Conservation (phyloP, 2,113 vertebrate species). For the Meriones unguiculatus region DNA sequence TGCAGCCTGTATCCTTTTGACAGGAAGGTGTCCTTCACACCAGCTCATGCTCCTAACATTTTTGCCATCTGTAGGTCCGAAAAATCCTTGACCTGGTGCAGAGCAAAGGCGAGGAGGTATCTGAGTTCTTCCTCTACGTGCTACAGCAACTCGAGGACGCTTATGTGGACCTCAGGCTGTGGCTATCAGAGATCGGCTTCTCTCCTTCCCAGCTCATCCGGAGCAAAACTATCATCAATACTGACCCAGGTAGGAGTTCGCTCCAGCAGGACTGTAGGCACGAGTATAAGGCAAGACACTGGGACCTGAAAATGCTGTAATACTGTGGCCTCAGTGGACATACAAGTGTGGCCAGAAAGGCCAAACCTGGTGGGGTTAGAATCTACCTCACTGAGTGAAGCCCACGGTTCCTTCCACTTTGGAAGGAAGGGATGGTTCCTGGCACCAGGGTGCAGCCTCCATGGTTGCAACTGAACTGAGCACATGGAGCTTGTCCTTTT, state of each 20-base stretch:
- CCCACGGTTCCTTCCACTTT: neutral
- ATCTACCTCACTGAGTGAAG: no score
- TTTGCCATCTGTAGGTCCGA: conserved; percentile 89
- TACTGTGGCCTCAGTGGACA: neutral
- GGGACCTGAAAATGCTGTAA: neutral
- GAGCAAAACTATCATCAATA: conserved; percentile 91
- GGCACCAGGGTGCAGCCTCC: neutral
- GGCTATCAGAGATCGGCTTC: conserved; percentile 92
- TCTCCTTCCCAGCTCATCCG: conserved; percentile 85
- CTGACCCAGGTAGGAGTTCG: conserved; percentile 93
- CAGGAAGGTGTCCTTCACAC: neutral
- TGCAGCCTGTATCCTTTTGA: neutral
- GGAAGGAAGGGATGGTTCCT: neutral
- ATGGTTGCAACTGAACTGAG: neutral
- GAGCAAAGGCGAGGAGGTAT: conserved; percentile 95
- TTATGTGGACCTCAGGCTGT: conserved; percentile 93
- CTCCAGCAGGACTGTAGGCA: neutral
- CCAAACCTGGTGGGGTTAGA: neutral
- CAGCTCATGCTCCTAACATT: neutral
- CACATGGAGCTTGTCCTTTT: neutral
- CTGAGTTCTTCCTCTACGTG: conserved; percentile 91
- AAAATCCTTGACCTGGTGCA: conserved; percentile 95
- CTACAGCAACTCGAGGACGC: conserved; percentile 92
- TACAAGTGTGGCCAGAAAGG: rapidly evolving
- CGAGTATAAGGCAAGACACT: rapidly evolving